phyloP scores from a whole-genome alignment of 2,797 vertebrate genomes.

The Coendou prehensilis region DNA sequence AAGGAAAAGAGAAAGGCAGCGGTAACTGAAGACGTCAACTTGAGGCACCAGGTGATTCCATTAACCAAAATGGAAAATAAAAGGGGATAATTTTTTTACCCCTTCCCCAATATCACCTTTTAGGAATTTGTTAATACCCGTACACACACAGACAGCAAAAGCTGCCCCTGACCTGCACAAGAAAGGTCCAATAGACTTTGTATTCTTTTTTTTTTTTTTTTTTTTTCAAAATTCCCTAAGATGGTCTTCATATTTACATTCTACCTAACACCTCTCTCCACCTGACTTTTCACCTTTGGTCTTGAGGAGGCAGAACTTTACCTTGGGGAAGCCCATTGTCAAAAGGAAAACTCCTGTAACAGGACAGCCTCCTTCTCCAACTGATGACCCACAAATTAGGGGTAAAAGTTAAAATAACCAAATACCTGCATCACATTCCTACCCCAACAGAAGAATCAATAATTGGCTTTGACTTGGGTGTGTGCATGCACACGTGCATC shows the following conservation, averaged over 20 bases:
- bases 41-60: not conserved
- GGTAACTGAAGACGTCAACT: not conserved
- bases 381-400: not conserved
- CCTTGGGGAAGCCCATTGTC: not conserved
- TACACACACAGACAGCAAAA: not conserved
- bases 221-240: not conserved
- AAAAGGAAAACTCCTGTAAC: not conserved
- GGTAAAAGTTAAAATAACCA: not conserved
- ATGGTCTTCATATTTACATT: not conserved
- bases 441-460: not conserved
- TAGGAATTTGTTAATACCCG: not conserved
- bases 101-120: not conserved
- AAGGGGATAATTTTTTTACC: not conserved
- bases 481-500: fast-evolving
- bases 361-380: not conserved
- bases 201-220: not conserved
- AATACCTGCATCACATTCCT: not conserved
- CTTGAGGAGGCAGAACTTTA: not conserved
- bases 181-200: not conserved
- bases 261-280: not conserved
- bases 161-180: not conserved
- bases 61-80: not conserved
- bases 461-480: not conserved
- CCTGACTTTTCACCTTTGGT: not conserved
- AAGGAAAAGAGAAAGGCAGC: not conserved